Percentiles rank a stretch among this genome's conserved stretches.
These are phyloP conservation scores for Cladopsammia gracilis DNA, from an alignment of 64 coral and sea anemone genomes.

Conservation along the genomic window DNA sequence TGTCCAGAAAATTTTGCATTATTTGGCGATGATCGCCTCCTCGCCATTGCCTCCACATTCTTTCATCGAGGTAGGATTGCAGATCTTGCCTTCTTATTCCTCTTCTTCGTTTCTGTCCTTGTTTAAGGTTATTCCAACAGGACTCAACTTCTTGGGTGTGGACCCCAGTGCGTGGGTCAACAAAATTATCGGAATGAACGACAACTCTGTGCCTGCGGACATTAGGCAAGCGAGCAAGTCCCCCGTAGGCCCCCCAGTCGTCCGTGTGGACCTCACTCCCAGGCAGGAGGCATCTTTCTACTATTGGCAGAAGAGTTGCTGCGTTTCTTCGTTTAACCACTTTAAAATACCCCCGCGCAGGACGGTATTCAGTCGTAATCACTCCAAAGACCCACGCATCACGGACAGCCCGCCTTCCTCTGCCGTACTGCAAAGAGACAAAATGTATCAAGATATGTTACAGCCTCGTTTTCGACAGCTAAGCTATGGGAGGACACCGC, in stretches of 20 bases:
- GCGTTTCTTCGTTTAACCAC: not conserved
- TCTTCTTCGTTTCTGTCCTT: too few relatives aligned
- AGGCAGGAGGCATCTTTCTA: not conserved
- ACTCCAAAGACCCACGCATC: slow-evolving; percentile 26
- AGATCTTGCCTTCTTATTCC: not conserved
- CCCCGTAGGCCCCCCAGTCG: not conserved
- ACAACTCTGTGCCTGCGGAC: slow-evolving; percentile 11
- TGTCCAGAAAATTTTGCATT: not conserved
- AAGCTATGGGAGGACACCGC: too few relatives aligned
- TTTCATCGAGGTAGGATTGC: slow-evolving; percentile 8
- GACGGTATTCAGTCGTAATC: not conserved
- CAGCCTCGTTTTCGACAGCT: too few relatives aligned
- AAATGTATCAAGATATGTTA: not conserved
- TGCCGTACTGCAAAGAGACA: not conserved
- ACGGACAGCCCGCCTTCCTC: not conserved
- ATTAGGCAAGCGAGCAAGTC: not conserved
- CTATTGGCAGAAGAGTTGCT: not conserved
- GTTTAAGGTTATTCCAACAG: not conserved
- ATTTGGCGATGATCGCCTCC: not conserved
- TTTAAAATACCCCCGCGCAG: not conserved
- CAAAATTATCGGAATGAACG: slow-evolving; percentile 21
- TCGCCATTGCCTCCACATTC: not conserved
- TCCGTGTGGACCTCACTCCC: slow-evolving; percentile 10
- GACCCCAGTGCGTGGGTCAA: slow-evolving; percentile 55
- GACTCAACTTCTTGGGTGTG: slow-evolving; percentile 23